Evolutionary conservation across 2,113 vertebrate genomes (phyloP).

Genomic region (Galeopterus variegatus): DNA sequence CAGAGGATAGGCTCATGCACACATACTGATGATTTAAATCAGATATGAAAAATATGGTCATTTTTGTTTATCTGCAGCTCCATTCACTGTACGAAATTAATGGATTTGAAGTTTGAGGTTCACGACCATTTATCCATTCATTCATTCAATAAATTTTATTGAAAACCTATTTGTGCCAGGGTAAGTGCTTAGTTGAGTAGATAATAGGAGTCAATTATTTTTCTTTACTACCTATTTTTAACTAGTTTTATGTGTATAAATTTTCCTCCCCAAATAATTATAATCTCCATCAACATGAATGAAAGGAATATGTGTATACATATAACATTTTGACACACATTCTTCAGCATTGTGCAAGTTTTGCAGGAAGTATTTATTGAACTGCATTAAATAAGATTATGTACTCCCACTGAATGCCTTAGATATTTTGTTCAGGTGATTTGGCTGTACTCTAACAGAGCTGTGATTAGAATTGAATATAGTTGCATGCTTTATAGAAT

Average conservation of each 20-base stretch:
- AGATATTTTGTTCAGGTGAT: not conserved
- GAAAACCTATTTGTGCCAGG: not conserved
- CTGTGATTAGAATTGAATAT: not conserved
- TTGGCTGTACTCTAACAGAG: not conserved
- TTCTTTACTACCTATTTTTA: not conserved
- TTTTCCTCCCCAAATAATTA: not conserved
- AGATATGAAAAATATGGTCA: not conserved
- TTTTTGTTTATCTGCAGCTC: not conserved
- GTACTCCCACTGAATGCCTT: not conserved
- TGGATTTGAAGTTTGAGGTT: not conserved
- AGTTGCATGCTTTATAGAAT: not conserved
- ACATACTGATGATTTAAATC: not conserved
- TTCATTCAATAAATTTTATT: not conserved
- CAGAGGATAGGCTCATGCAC: not conserved
- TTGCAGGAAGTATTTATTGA: not conserved
- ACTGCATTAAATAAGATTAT: not conserved
- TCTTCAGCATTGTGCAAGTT: not conserved
- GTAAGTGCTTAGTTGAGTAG: not conserved
- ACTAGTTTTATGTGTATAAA: not conserved
- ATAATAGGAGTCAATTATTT: not conserved
- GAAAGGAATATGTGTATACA: not conserved
- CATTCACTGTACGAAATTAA: not conserved
- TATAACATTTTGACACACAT: not conserved
- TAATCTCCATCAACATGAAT: not conserved
- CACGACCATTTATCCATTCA: not conserved